These are phyloP conservation scores for Holothuria glaberrima DNA, from an alignment of 35 echinoderm and acorn worm genomes.

Conservation along the genomic window DNA sequence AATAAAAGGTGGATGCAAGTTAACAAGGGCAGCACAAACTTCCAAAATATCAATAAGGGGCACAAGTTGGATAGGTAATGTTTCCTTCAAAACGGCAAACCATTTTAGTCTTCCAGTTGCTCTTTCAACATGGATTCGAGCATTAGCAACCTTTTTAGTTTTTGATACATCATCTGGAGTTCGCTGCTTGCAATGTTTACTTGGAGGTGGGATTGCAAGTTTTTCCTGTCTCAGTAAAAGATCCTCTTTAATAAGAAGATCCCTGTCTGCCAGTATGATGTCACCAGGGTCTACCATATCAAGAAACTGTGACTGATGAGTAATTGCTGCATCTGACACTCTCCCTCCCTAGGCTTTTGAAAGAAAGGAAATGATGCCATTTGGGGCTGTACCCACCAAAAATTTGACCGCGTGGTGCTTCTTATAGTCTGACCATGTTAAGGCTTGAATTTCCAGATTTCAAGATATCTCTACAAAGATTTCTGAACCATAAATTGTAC, in stretches of 20 bases:
- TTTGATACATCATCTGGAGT: slow-evolving; percentile 58
- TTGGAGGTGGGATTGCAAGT: slow-evolving; percentile 65
- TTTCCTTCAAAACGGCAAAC: slow-evolving; percentile 67
- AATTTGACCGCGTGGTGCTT: slow-evolving; percentile 61
- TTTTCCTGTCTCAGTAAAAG: slow-evolving; percentile 56
- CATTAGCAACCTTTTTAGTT: slow-evolving; percentile 76
- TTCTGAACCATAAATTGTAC: slow-evolving; percentile 65
- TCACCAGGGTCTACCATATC: slow-evolving; percentile 64
- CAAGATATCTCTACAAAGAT: slow-evolving; percentile 59
- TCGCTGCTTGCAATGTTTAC: slow-evolving; percentile 61
- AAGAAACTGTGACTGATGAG: slow-evolving; percentile 49
- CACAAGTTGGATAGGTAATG: slow-evolving; percentile 60
- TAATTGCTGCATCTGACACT: slow-evolving; percentile 60
- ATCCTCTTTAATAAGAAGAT: slow-evolving; percentile 71
- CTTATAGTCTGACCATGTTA: slow-evolving; percentile 67
- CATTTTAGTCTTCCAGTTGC: slow-evolving; percentile 74
- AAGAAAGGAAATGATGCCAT: slow-evolving; percentile 60
- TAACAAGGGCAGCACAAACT: slow-evolving; percentile 68
- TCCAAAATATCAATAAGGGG: slow-evolving; percentile 62
- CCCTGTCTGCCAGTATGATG: slow-evolving; percentile 68
- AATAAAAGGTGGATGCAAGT: slow-evolving; percentile 62
- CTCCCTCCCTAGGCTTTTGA: slow-evolving; percentile 69
- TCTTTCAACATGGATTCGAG: slow-evolving; percentile 63
- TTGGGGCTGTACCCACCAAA: slow-evolving; percentile 54
- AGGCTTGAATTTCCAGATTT: slow-evolving; percentile 47